These are phyloP conservation scores for Monochamus alternatus DNA, from an alignment of 2,888 invertebrate species.

Conservation along the genomic window DNA sequence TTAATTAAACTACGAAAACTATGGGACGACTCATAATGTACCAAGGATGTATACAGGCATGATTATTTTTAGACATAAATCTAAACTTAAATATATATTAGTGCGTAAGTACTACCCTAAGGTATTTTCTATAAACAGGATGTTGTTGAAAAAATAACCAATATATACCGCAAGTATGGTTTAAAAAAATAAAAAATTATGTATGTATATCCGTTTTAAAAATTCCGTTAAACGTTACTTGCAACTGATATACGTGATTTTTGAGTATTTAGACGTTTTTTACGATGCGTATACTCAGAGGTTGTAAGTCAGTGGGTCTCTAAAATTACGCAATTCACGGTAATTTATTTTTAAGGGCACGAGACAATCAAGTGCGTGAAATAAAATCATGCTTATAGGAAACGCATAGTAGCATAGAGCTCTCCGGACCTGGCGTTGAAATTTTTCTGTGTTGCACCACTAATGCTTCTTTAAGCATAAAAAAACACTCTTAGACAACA, in stretches of 20 bases:
- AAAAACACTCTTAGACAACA: conserved; percentile 40
- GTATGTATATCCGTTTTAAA: conserved; percentile 29
- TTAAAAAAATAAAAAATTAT: conserved; percentile 32
- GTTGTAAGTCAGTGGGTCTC: conserved; percentile 22
- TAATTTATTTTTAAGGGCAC: conserved; percentile 62
- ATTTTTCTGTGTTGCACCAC: conserved; percentile 52
- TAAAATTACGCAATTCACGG: conserved; percentile 29
- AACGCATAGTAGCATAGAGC: conserved; percentile 56
- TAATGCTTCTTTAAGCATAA: conserved; percentile 55
- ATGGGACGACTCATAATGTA: conserved; percentile 58
- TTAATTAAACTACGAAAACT: conserved; percentile 35
- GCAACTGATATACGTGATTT: conserved; percentile 23
- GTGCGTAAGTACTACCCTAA: conserved; percentile 54
- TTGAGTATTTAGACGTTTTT: conserved; percentile 29
- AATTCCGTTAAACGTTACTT: conserved; percentile 19
- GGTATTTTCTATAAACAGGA: conserved; percentile 63
- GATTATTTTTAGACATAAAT: conserved; percentile 66
- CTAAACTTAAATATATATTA: conserved; percentile 43
- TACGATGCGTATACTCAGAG: conserved; percentile 7
- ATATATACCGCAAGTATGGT: conserved; percentile 45
- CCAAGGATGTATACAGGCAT: conserved; percentile 68
- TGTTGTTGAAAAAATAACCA: conserved; percentile 54
- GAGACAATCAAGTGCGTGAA: conserved; percentile 70
- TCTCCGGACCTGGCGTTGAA: conserved; percentile 47
- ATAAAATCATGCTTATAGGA: conserved; percentile 63